Evolutionary conservation across 2,888 invertebrate genomes (phyloP).

Genomic region (Chrysolina oricalcia): DNA sequence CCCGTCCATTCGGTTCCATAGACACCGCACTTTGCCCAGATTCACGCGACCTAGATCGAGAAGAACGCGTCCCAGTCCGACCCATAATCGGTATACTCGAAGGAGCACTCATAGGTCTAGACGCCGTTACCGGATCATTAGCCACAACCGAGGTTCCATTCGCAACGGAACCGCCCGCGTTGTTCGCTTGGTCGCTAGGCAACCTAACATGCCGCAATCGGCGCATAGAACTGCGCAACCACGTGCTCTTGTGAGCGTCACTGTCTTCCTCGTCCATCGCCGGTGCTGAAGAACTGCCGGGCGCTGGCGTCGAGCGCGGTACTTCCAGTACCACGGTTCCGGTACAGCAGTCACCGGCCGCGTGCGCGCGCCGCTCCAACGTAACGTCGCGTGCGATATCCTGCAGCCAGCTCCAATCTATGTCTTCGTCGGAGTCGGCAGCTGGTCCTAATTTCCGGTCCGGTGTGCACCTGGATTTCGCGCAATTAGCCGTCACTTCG

Average conservation of each 20-base stretch:
- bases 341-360: slow-evolving; percentile 64
- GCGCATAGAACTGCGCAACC: slow-evolving; percentile 76
- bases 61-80: slow-evolving; percentile 55
- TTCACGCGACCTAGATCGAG: slow-evolving; percentile 57
- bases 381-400: slow-evolving; percentile 60
- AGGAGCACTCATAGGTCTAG: slow-evolving; percentile 69
- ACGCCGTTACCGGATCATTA: slow-evolving; percentile 53
- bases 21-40: slow-evolving; percentile 58
- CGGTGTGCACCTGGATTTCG: slow-evolving; percentile 56
- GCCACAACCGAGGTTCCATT: slow-evolving; percentile 66
- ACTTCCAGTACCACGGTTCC: slow-evolving; percentile 66
- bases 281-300: slow-evolving; percentile 56
- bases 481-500: slow-evolving; percentile 30
- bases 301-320: slow-evolving; percentile 46
- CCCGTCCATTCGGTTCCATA: slow-evolving; percentile 61
- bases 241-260: slow-evolving; percentile 65
- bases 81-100: slow-evolving; percentile 58
- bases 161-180: slow-evolving; percentile 15
- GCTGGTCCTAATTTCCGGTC: slow-evolving; percentile 61
- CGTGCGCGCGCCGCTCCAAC: slow-evolving; percentile 63
- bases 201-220: slow-evolving; percentile 73
- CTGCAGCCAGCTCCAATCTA: slow-evolving; percentile 68
- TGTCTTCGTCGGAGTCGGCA: slow-evolving; percentile 63
- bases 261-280: slow-evolving; percentile 57
- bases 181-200: slow-evolving; percentile 65